phyloP scores from a whole-genome alignment of 2,113 vertebrate species.

The cattle (Bos taurus) region DNA sequence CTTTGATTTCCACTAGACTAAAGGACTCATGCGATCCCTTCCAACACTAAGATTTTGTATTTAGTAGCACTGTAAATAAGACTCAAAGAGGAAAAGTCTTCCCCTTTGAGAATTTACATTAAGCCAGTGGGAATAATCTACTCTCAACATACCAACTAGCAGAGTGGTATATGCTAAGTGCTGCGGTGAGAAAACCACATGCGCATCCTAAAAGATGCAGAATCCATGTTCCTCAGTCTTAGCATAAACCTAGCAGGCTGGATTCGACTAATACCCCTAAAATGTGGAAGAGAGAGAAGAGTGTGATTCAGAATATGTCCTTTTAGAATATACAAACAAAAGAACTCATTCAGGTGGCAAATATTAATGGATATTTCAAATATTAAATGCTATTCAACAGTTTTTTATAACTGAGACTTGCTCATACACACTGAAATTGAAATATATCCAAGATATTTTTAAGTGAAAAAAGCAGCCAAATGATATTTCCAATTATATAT shows the following conservation, averaged over 20 bases:
- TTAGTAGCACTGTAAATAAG: neutral
- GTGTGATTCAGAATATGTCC: neutral
- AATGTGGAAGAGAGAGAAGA: neutral
- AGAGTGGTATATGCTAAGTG: neutral
- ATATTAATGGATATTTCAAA: constrained; percentile 10
- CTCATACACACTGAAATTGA: constrained; percentile 17
- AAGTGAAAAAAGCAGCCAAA: constrained; percentile 24
- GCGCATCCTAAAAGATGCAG: neutral
- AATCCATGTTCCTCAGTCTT: neutral
- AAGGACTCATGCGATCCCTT: neutral
- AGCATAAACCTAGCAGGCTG: neutral
- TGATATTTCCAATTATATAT: constrained; percentile 13
- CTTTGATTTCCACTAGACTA: neutral
- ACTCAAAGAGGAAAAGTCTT: neutral
- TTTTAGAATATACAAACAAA: neutral
- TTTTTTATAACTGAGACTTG: neutral
- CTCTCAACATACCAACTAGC: neutral
- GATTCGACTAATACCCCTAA: neutral
- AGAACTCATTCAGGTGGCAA: neutral
- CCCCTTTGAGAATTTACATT: neutral
- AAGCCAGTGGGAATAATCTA: neutral
- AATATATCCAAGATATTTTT: constrained; percentile 11
- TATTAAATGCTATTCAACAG: neutral
- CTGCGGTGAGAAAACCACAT: neutral
- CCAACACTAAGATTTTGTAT: neutral